These are phyloP conservation scores for Prunella strophiata DNA, from an alignment of 2,797 vertebrate genomes.

Conservation along the genomic window DNA sequence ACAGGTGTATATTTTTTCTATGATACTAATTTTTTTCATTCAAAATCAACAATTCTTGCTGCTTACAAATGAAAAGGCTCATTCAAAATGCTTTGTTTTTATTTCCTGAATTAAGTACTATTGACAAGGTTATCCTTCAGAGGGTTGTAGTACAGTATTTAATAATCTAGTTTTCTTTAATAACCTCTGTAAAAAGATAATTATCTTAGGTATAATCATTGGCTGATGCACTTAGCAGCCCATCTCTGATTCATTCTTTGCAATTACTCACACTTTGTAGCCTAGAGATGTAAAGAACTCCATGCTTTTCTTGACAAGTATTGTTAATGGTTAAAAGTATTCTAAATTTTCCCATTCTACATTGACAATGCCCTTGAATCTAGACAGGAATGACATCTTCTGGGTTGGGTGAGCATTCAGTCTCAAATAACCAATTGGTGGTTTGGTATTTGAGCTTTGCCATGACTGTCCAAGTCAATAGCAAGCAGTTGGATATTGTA, in stretches of 20 bases:
- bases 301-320: neutral
- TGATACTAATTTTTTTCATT: neutral
- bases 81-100: neutral
- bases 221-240: conserved; percentile 67
- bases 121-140: conserved; percentile 66
- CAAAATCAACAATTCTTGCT: neutral
- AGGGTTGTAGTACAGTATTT: conserved; percentile 67
- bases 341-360: neutral
- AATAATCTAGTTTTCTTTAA: conserved; percentile 74
- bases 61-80: neutral
- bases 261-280: neutral
- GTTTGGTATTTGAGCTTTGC: neutral
- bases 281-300: conserved; percentile 8
- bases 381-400: neutral
- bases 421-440: neutral
- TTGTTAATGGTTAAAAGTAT: neutral
- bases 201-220: conserved; percentile 65
- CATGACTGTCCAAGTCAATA: neutral
- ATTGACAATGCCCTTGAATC: neutral
- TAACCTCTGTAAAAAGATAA: conserved; percentile 70
- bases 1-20: neutral
- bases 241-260: conserved; percentile 55
- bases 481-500: neutral
- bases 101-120: conserved; percentile 5
- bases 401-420: neutral